Evolutionary conservation across 2,797 vertebrate species (phyloP), one percentile per base, ranked within the genome.

Genomic region (Oreochromis grahami): DNA sequence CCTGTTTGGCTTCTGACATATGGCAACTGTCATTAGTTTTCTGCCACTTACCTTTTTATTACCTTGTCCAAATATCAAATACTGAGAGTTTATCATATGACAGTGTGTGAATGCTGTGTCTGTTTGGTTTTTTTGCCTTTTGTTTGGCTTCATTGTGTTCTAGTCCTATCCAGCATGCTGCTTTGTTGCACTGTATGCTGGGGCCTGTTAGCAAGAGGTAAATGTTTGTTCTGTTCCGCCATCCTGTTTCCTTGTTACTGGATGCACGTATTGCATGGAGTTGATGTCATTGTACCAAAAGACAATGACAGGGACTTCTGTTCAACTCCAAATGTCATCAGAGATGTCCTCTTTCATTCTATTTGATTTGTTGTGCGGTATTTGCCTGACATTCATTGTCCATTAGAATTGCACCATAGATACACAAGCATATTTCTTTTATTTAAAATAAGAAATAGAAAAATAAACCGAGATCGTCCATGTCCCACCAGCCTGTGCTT

Each of bases 101-200:
- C 87, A 85, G 8, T 85, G 77, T 80, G 85, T 93, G 91, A 93
- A 86, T 85, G 78, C 65, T 50, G 78, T 90, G 90, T 90, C 93
- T 92, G 90, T 93, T 2, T 52, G 0, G 1, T 6, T 19, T 15
- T 94, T 86, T 82, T 80, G 82, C n/a, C 77, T 85, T 91, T 94
- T 94, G 88, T 95, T 93, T 92, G 87, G 83, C 36, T 81, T 41
- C 90, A 86, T 94, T 95, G 93, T 94, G 86, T 91, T 86, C 84
- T 85, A 63, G 68, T 81, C 65, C 79, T 51, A 70, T 72, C 74
- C 85, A 86, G 65, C 80, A 15, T 63, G 80, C 34, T 76, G 84
- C 88, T 85, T 87, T 87, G 88, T 92, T 88, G 89, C 74, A 79
- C 36, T 5, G 38, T 81, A 15, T 79, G 83, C 83, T 77, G 34